Conservation (phyloP, 1,140 invertebrate species). For the Anadara kagoshimensis region DNA sequence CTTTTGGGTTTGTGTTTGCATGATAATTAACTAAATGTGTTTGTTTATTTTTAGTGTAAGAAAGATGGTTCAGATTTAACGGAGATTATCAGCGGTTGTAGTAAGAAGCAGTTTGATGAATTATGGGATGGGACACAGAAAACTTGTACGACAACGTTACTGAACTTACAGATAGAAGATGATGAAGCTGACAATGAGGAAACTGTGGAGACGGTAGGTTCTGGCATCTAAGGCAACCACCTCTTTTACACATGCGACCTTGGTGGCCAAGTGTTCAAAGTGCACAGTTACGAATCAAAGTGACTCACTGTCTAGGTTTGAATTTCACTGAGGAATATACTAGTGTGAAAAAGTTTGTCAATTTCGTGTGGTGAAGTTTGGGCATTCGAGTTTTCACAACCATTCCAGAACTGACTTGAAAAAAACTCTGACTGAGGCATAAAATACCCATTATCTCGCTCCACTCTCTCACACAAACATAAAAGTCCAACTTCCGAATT, state of each 20-base stretch:
- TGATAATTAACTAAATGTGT: neutral
- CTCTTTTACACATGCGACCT: neutral
- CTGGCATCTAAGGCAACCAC: neutral
- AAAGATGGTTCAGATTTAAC: constrained; percentile 18
- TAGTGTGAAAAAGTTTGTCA: neutral
- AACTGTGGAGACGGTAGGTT: neutral
- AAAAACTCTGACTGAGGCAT: too few relatives aligned
- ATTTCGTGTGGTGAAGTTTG: too few relatives aligned
- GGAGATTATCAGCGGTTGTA: constrained; percentile 45
- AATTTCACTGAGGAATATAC: too few relatives aligned
- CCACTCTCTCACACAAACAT: too few relatives aligned
- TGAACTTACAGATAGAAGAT: constrained; percentile 39
- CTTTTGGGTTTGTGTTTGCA: too few relatives aligned
- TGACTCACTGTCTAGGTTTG: neutral
- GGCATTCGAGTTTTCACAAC: too few relatives aligned
- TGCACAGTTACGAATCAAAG: neutral
- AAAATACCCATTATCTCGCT: too few relatives aligned
- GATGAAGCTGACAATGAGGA: constrained; percentile 18
- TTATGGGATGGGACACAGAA: constrained; percentile 47
- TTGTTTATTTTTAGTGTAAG: neutral
- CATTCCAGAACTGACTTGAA: too few relatives aligned
- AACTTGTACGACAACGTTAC: constrained; percentile 40
- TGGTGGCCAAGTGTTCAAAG: neutral
- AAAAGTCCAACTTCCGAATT: too few relatives aligned
- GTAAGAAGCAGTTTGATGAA: constrained; percentile 43